Evolutionary conservation across 2,113 vertebrate genomes (phyloP), one percentile per base, ranked within the genome.

Genomic region (Plestiodon gilberti): DNA sequence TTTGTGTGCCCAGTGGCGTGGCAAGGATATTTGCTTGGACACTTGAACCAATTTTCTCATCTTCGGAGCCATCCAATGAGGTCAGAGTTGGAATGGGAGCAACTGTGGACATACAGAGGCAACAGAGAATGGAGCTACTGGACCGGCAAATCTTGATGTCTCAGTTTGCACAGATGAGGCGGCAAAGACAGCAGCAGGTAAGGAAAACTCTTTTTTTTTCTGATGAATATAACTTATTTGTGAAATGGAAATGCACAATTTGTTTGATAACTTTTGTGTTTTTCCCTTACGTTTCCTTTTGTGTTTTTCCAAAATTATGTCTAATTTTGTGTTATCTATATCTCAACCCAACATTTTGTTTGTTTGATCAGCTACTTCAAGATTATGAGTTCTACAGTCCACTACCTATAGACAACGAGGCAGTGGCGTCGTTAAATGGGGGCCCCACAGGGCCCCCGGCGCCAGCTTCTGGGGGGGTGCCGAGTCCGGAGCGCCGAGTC

Each of bases 61-160:
- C 97, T 64, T 94, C 96, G 35, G 98, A 98, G 40, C 98, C 98
- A 33, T 92, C 87, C 1, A 95, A 78, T 4, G 98, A 99, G 91
- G 95, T 97, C 7, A 96, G 96, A 62, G 84, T 99, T 74, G 99
- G 98, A 73, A 99, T 99, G 98, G 99, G 99, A 30, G 99, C 98
- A 87, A 99, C 98, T 1, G 96, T 99, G 70, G 99, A 99, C 92
- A 98, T 99, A 93, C 99, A 99, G 95, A 97, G 99, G 86, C 98
- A 99, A 88, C 99, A 99, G 89, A 97, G 98, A 78, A 97, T 98
- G 97, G 99, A 99, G 84, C 81, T 97, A 85, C 94, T 99, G 2
- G 99, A 99, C 93, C 98, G 98, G 81, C 98, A 99, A n/a, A 93
- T 99, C 89, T 96, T 98, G 93, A 95, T 98, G 86, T 98, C 98